Percentiles rank a stretch among this genome's conserved stretches.
phyloP scores from a whole-genome alignment of 2,797 vertebrate species.

The Enteromius paludinosus region DNA sequence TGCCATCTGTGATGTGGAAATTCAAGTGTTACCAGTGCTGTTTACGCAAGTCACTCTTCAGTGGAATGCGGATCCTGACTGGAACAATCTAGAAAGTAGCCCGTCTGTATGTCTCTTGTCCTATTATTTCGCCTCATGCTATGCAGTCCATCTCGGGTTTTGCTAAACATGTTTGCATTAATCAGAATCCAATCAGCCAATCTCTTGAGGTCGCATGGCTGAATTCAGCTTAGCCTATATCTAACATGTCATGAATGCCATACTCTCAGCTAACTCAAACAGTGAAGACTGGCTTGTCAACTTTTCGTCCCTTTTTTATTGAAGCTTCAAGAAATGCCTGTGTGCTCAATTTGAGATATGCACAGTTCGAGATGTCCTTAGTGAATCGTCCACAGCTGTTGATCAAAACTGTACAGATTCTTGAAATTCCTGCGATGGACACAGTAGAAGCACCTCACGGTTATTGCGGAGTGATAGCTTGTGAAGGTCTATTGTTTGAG shows the following conservation, averaged over 20 bases:
- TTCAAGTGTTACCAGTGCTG: not conserved
- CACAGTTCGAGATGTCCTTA: not conserved
- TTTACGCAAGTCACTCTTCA: not conserved
- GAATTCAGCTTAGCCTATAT: not conserved
- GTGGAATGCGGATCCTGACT: not conserved
- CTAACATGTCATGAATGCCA: not conserved
- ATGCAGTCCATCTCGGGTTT: not conserved
- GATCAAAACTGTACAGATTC: not conserved
- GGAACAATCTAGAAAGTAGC: not conserved
- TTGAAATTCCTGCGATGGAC: not conserved
- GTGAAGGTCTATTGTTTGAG: slow-evolving; percentile 21
- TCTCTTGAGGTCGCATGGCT: not conserved
- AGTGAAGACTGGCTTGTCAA: not conserved
- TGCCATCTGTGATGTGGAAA: not conserved
- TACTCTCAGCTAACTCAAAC: not conserved
- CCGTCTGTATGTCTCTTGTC: not conserved
- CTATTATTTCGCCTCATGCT: not conserved
- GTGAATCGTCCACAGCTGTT: not conserved
- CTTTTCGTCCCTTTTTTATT: not conserved
- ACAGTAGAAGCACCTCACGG: not conserved
- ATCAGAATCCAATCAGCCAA: not conserved
- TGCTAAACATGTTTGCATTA: not conserved
- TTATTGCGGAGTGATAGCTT: not conserved
- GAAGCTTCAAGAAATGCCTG: not conserved
- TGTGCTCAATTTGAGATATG: not conserved